Evolutionary conservation across 1,140 invertebrate species (phyloP).

Genomic region (Dendroctonus ponderosae): DNA sequence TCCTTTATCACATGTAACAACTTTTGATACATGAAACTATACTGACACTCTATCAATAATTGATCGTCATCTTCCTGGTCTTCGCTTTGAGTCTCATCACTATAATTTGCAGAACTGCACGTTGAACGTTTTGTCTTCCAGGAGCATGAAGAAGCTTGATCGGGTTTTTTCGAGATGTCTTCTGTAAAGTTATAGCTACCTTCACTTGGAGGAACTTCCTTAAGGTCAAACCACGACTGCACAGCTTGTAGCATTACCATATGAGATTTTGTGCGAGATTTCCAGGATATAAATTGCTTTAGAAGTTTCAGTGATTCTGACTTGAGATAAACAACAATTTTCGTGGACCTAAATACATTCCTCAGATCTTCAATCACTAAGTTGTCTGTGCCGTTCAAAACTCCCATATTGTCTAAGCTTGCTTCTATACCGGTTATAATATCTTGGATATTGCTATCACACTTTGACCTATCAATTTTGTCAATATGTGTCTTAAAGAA

Average conservation of each 20-base stretch:
- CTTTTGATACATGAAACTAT: too few relatives aligned
- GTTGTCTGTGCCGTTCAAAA: constrained; percentile 22
- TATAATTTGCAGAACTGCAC: too few relatives aligned
- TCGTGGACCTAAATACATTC: constrained; percentile 43
- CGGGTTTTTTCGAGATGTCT: too few relatives aligned
- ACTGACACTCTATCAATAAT: too few relatives aligned
- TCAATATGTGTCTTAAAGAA: constrained; percentile 45
- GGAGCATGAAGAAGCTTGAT: too few relatives aligned
- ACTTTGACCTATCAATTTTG: constrained; percentile 41
- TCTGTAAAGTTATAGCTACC: too few relatives aligned
- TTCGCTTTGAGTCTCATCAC: too few relatives aligned
- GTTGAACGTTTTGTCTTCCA: too few relatives aligned
- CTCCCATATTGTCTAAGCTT: constrained; percentile 20
- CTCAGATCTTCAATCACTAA: constrained; percentile 34
- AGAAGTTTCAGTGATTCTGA: constrained; percentile 40
- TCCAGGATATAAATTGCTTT: constrained; percentile 45
- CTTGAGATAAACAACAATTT: constrained; percentile 41
- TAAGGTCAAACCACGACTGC: constrained; percentile 47
- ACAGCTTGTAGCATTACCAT: constrained; percentile 45
- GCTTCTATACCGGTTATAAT: constrained; percentile 18
- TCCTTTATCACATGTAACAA: too few relatives aligned
- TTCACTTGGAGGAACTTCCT: constrained; percentile 28
- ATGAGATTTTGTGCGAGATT: constrained; percentile 44
- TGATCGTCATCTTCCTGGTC: too few relatives aligned
- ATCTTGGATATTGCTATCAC: constrained; percentile 42